These are phyloP conservation scores for Plotosus lineatus DNA, from an alignment of 2,113 vertebrate genomes.

Conservation along the genomic window DNA sequence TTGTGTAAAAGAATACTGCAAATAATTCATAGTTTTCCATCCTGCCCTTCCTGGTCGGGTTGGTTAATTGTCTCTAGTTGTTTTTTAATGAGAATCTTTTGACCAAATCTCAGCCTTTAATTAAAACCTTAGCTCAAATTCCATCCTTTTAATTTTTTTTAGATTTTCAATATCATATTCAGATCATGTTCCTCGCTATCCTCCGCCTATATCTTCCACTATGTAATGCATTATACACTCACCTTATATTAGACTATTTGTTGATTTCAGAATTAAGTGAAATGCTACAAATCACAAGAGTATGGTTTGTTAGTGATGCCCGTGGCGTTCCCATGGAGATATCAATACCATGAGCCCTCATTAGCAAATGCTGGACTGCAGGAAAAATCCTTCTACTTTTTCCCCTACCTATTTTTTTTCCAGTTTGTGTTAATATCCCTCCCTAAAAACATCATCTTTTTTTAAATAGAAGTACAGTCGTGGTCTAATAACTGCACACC, in stretches of 20 bases:
- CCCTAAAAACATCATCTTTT: not conserved
- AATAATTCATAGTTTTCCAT: not conserved
- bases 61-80: not conserved
- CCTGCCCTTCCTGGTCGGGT: not conserved
- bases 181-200: not conserved
- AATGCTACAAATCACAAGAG: constrained; percentile 54
- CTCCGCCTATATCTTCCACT: not conserved
- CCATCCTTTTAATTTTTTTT: not conserved
- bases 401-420: constrained; percentile 24
- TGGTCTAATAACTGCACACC: not conserved
- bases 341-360: constrained; percentile 60
- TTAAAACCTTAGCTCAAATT: constrained; percentile 12
- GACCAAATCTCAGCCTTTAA: too few species aligned
- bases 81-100: not conserved
- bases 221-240: constrained; percentile 6
- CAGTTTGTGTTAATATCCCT: constrained; percentile 9
- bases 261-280: constrained; percentile 49
- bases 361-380: constrained; percentile 62
- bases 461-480: constrained; percentile 6
- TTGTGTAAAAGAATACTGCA: not conserved
- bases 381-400: constrained; percentile 48
- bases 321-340: constrained; percentile 69
- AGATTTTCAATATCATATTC: not conserved
- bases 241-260: constrained; percentile 21
- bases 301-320: constrained; percentile 59